Evolutionary conservation across 2,888 invertebrate species (phyloP).

Genomic region (Drosophila recens): DNA sequence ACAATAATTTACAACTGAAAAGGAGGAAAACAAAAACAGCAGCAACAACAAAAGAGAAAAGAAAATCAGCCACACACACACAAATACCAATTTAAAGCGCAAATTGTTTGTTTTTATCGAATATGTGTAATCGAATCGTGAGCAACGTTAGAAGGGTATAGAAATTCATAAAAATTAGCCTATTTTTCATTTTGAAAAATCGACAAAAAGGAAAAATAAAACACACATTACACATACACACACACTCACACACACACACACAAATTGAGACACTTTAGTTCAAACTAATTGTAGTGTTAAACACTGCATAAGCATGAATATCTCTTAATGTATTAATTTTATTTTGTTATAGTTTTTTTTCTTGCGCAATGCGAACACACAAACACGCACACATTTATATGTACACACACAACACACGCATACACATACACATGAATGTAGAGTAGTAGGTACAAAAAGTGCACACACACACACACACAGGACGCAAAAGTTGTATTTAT

Average conservation of each 20-base stretch:
- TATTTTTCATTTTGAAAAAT: constrained; percentile 61
- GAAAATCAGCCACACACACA: constrained; percentile 31
- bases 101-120: constrained; percentile 71
- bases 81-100: constrained; percentile 45
- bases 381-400: constrained; percentile 26
- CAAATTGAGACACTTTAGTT: constrained; percentile 76
- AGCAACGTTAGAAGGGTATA: constrained; percentile 73
- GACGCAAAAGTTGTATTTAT: constrained; percentile 64
- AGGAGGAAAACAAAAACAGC: constrained; percentile 23
- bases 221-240: constrained; percentile 38
- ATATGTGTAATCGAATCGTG: constrained; percentile 76
- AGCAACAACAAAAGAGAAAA: constrained; percentile 27
- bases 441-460: constrained; percentile 57
- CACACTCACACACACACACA: constrained; percentile 16
- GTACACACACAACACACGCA: constrained; percentile 6
- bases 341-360: constrained; percentile 69
- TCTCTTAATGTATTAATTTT: constrained; percentile 76
- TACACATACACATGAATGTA: constrained; percentile 29
- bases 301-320: constrained; percentile 76
- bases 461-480: constrained; percentile 51
- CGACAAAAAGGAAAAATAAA: constrained; percentile 33
- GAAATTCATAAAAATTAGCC: constrained; percentile 67
- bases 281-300: constrained; percentile 75
- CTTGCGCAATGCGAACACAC: constrained; percentile 47
- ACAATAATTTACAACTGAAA: constrained; percentile 45